phyloP scores from a whole-genome alignment of 2,113 vertebrate species.

The Caretta caretta region DNA sequence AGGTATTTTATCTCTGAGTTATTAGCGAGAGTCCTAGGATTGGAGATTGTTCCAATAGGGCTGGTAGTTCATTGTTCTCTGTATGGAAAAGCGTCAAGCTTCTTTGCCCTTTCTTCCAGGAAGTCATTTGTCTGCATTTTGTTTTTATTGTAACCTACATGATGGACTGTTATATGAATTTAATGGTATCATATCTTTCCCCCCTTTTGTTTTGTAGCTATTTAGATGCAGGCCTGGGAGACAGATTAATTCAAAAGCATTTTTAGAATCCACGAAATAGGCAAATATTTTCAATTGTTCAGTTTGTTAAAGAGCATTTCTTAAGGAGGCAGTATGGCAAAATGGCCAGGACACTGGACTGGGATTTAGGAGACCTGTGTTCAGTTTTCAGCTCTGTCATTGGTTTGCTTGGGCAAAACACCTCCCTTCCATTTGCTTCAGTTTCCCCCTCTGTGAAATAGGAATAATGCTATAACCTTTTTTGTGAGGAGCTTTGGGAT shows the following conservation, averaged over 20 bases:
- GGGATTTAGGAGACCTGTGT: not conserved
- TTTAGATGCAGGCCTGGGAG: not conserved
- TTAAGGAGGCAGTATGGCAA: not conserved
- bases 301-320: not conserved
- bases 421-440: not conserved
- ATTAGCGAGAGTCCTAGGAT: not conserved
- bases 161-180: not conserved
- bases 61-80: constrained; percentile 11
- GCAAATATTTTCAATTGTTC: not conserved
- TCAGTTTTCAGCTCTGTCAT: not conserved
- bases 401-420: not conserved
- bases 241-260: not conserved
- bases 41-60: not conserved
- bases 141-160: not conserved
- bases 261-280: not conserved
- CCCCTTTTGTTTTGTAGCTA: not conserved
- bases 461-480: not conserved
- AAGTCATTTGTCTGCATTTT: not conserved
- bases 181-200: not conserved
- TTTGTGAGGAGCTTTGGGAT: not conserved
- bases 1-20: constrained; percentile 4
- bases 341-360: not conserved
- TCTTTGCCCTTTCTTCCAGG: constrained; percentile 33
- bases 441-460: not conserved
- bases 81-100: constrained; percentile 15